Evolutionary conservation across 2,888 invertebrate genomes (phyloP).

Genomic region (Apamea sordens): DNA sequence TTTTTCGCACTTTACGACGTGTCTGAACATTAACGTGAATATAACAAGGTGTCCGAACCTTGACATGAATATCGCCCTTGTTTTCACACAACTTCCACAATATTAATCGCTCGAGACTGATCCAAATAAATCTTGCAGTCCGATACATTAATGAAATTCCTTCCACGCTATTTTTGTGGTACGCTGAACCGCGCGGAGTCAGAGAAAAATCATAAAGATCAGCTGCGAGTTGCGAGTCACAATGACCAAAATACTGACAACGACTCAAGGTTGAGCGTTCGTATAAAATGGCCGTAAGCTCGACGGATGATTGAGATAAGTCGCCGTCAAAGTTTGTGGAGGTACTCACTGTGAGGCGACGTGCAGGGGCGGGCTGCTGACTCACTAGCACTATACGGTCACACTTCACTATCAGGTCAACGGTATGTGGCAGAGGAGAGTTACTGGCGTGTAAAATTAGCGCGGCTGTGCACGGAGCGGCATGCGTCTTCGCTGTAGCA

Average conservation of each 20-base stretch:
- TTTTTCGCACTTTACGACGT: slow-evolving; percentile 60
- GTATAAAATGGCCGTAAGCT: slow-evolving; percentile 86
- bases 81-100: slow-evolving; percentile 76
- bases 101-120: slow-evolving; percentile 76
- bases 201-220: slow-evolving; percentile 73
- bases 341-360: slow-evolving; percentile 76
- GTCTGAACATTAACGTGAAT: slow-evolving; percentile 65
- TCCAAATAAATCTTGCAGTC: slow-evolving; percentile 73
- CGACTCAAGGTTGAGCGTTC: slow-evolving; percentile 85
- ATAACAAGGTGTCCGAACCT: slow-evolving; percentile 82
- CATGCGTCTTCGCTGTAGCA: slow-evolving; percentile 80
- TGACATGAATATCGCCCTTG: slow-evolving; percentile 81
- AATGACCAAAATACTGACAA: slow-evolving; percentile 85
- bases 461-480: slow-evolving; percentile 74
- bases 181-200: slow-evolving; percentile 58
- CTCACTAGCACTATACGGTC: slow-evolving; percentile 73
- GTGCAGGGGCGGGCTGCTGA: slow-evolving; percentile 53
- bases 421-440: slow-evolving; percentile 76
- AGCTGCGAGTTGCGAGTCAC: slow-evolving; percentile 79
- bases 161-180: slow-evolving; percentile 70
- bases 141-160: slow-evolving; percentile 75
- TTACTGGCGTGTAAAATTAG: slow-evolving; percentile 85
- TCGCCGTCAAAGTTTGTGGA: slow-evolving; percentile 73
- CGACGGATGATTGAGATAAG: slow-evolving; percentile 80
- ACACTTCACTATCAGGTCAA: slow-evolving; percentile 87